A percentile compares a stretch with the other conserved stretches of the same genome.
Evolutionary conservation across 1,140 invertebrate species (phyloP).

Genomic region (Bombus cullumanus): DNA sequence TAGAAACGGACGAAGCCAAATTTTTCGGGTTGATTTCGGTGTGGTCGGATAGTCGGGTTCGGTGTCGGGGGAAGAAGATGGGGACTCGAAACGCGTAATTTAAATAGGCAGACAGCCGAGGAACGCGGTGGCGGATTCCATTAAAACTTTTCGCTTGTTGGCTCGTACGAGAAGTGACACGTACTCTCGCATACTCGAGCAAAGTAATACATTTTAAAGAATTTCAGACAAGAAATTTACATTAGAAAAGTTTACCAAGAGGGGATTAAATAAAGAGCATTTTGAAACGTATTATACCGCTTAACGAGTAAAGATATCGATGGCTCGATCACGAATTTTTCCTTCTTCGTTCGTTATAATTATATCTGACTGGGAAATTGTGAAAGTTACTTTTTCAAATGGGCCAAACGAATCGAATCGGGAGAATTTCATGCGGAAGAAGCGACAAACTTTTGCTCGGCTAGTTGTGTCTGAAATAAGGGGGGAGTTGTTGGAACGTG

Average conservation of each 20-base stretch:
- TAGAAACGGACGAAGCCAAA: background rate
- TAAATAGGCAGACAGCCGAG: constrained; percentile 59
- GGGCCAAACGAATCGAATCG: no score
- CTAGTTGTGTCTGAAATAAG: background rate
- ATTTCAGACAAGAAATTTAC: constrained; percentile 51
- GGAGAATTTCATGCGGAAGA: background rate
- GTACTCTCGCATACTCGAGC: constrained; percentile 54
- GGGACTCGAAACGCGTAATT: constrained; percentile 57
- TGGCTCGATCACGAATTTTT: background rate
- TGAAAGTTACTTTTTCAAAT: background rate
- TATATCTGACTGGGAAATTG: background rate
- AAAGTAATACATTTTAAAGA: constrained; percentile 61
- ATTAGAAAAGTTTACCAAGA: constrained; percentile 51
- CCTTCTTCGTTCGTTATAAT: background rate
- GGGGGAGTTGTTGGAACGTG: background rate
- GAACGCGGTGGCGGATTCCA: constrained; percentile 59
- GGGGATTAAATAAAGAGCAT: constrained; percentile 45
- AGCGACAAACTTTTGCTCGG: background rate
- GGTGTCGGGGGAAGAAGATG: background rate
- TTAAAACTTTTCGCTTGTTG: constrained; percentile 60
- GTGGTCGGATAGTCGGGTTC: constrained; percentile 37
- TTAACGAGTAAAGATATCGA: background rate
- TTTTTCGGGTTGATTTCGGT: constrained; percentile 40
- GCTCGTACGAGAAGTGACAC: constrained; percentile 58
- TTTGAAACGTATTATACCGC: background rate